Percentiles rank a stretch among this genome's conserved stretches.
Conservation (phyloP, 2,888 invertebrate species). For the Diaperis boleti region DNA sequence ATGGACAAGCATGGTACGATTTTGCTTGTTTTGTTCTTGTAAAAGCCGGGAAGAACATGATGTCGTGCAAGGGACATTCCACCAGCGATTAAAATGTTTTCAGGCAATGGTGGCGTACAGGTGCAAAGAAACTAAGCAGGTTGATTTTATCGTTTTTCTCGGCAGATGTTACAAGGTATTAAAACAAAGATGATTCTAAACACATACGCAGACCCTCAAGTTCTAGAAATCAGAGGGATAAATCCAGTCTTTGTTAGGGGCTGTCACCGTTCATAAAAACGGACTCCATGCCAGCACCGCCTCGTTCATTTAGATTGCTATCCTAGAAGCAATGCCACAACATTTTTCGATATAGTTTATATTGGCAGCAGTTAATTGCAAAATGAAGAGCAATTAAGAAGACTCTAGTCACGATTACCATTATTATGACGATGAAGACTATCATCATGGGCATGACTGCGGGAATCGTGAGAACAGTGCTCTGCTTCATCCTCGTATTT, state of each 20-base stretch:
- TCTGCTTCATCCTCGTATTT: slow-evolving; percentile 23
- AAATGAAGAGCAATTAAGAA: slow-evolving; percentile 26
- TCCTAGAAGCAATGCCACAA: neutral
- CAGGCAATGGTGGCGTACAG: neutral
- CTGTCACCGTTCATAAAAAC: too few species aligned
- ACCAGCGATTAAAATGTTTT: neutral
- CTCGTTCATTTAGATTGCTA: slow-evolving; percentile 7
- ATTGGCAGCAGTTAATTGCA: slow-evolving; percentile 18
- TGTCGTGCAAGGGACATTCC: neutral
- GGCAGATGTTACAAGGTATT: too few species aligned
- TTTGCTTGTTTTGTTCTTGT: neutral
- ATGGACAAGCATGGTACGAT: neutral
- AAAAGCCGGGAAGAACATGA: neutral
- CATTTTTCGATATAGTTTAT: slow-evolving; percentile 17
- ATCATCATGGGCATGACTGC: slow-evolving; percentile 11
- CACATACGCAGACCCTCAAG: too few species aligned
- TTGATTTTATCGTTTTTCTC: too few species aligned
- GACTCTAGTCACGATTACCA: slow-evolving; percentile 24
- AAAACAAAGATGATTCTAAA: too few species aligned
- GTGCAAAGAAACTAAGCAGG: too few species aligned
- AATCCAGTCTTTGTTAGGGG: too few species aligned
- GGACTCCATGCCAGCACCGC: too few species aligned
- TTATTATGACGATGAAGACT: slow-evolving; percentile 13
- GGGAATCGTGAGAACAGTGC: slow-evolving; percentile 20
- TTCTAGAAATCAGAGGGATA: too few species aligned